A percentile compares a stretch with the other conserved stretches of the same genome.
Conservation (phyloP, 2,797 vertebrate genomes). For the Artibeus jamaicensis region DNA sequence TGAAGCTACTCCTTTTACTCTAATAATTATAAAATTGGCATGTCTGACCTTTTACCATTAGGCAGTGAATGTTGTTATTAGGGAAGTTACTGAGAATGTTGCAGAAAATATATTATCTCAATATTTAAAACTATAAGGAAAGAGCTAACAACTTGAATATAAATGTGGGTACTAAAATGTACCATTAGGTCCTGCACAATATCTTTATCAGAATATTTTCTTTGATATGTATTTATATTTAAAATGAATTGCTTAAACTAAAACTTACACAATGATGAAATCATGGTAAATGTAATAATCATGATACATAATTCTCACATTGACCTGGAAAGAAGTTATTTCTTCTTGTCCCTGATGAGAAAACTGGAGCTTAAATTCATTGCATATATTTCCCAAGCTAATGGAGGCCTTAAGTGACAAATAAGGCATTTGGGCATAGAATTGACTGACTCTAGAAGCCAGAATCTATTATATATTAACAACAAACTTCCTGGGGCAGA, state of each 20-base stretch:
- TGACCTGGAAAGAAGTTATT: neutral
- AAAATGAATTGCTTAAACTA: neutral
- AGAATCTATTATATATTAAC: neutral
- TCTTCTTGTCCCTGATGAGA: neutral
- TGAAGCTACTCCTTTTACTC: constrained; percentile 50
- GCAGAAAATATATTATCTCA: neutral
- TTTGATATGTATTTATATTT: neutral
- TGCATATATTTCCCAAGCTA: neutral
- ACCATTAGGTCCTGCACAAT: neutral
- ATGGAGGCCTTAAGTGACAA: neutral
- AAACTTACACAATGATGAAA: neutral
- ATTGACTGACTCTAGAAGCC: neutral
- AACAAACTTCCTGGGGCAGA: neutral
- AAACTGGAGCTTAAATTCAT: neutral
- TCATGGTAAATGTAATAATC: neutral
- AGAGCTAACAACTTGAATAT: neutral
- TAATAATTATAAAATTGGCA: constrained; percentile 42
- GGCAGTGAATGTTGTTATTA: neutral
- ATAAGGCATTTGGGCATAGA: neutral
- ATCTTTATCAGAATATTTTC: neutral
- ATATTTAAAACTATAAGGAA: neutral
- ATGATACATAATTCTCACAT: neutral
- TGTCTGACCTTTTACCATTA: constrained; percentile 41
- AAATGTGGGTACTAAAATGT: neutral
- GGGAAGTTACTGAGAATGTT: neutral